phyloP scores from a whole-genome alignment of 2,888 invertebrate genomes.

The Athalia rosae region DNA sequence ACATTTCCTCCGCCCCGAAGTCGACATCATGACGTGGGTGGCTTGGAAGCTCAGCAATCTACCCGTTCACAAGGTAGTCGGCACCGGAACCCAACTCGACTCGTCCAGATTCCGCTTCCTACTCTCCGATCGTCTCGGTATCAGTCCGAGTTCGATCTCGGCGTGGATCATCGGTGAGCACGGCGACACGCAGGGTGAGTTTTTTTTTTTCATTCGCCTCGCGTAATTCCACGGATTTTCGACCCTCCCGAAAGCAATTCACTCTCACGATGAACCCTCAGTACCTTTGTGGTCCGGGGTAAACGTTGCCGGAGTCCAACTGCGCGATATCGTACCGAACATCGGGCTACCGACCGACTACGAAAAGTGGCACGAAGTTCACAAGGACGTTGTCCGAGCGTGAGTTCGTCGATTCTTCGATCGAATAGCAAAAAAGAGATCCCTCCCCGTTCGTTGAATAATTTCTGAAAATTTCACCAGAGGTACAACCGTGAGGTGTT shows the following conservation, averaged over 20 bases:
- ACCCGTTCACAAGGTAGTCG: constrained; percentile 78
- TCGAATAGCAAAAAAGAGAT: neutral
- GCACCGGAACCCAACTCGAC: constrained; percentile 80
- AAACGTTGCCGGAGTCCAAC: constrained; percentile 76
- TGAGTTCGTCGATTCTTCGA: constrained; percentile 52
- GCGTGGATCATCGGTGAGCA: constrained; percentile 82
- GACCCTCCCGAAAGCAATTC: too few species aligned
- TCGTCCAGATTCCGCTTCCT: constrained; percentile 78
- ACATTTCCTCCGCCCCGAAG: constrained; percentile 54
- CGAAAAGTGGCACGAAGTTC: constrained; percentile 75
- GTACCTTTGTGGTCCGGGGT: constrained; percentile 79
- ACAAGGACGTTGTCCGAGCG: constrained; percentile 74
- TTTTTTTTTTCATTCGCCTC: neutral
- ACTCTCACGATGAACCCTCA: constrained; percentile 53
- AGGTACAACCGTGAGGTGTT: constrained; percentile 75
- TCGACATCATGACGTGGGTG: constrained; percentile 79
- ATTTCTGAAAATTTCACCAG: constrained; percentile 65
- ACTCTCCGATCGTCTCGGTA: constrained; percentile 76
- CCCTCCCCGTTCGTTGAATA: neutral
- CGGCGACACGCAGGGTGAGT: constrained; percentile 78
- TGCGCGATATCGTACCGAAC: constrained; percentile 74
- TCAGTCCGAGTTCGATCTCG: constrained; percentile 76
- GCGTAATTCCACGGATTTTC: too few species aligned
- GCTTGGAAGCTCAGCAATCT: constrained; percentile 81
- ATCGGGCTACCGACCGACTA: constrained; percentile 74